Conservation (phyloP, 2,888 invertebrate species). For the Drosophila koepferae region DNA sequence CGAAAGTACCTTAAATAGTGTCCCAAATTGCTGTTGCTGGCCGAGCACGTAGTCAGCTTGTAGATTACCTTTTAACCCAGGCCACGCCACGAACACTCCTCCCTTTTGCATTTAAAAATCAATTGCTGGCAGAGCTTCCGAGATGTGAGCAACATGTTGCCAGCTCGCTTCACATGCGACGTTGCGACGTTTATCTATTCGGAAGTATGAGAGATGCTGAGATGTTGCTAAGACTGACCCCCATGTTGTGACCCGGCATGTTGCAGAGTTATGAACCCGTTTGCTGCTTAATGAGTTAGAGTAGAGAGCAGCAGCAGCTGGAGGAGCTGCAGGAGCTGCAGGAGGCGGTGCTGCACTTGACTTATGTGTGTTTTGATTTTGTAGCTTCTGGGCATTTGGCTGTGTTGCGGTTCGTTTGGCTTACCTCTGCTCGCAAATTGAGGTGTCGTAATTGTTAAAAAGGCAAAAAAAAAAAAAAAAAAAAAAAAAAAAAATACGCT, state of each 20-base stretch:
- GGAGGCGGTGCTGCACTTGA: slow-evolving; percentile 39
- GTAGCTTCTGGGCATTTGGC: slow-evolving; percentile 73
- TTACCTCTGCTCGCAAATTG: slow-evolving; percentile 53
- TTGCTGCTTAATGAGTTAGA: slow-evolving; percentile 71
- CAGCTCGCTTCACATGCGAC: slow-evolving; percentile 49
- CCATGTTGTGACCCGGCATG: slow-evolving; percentile 41
- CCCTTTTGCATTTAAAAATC: slow-evolving; percentile 42
- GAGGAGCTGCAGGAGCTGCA: slow-evolving; percentile 13
- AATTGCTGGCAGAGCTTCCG: slow-evolving; percentile 29
- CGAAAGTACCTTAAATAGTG: slow-evolving; percentile 58
- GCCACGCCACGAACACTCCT: background rate
- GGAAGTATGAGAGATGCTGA: slow-evolving; percentile 48
- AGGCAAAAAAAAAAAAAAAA: slow-evolving; percentile 8
- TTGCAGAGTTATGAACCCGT: slow-evolving; percentile 76
- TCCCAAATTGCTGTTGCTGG: slow-evolving; percentile 65
- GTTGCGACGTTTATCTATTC: slow-evolving; percentile 67
- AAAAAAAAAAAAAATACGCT: slow-evolving; percentile 13
- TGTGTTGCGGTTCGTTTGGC: background rate
- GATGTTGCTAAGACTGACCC: slow-evolving; percentile 27
- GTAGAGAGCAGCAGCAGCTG: slow-evolving; percentile 14
- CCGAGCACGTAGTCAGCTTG: slow-evolving; percentile 63
- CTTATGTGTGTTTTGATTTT: slow-evolving; percentile 62
- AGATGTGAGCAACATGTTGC: slow-evolving; percentile 5
- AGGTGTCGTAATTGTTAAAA: slow-evolving; percentile 77
- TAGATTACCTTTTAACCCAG: slow-evolving; percentile 19